Evolutionary conservation across 2,888 invertebrate species (phyloP), one percentile per base, ranked within the genome.

Genomic region (Brachypterus glaber): DNA sequence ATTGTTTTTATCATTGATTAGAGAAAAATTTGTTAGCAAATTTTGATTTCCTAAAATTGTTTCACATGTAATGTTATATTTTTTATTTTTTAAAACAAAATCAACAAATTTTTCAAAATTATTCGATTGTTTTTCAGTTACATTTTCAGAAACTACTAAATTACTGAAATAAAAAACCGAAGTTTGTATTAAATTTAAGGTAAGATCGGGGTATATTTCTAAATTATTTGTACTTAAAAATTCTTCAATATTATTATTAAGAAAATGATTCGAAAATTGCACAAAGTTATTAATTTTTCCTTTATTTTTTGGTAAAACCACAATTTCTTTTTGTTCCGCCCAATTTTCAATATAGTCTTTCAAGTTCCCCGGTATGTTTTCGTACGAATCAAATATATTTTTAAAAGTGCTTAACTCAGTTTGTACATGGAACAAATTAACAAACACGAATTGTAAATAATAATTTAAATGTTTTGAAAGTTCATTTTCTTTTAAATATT

Each of bases 381-480:
- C 67, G 62, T 30, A 72, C 63, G 31, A n/a, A n/a, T n/a, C n/a
- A n/a, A n/a, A n/a, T n/a, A 76, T 55, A 18, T 67, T 55, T 45
- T 69, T 66, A 2, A 77, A 69, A 37, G 70, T 51, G 33, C 68
- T 66, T 1, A 72, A 69, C 2, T 68, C 66, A 44, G 71, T 72
- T 62, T 78, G 79, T 37, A 64, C 67, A 53, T 80, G 78, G 16
- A 79, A 64, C 46, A 77, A 67, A 59, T 76, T 72, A n/a, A 70
- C 54, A 7, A 69, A 44, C 25, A 69, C 67, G 25, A 62, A 55
- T 44, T 67, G 64, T 7, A 69, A 46, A 46, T 71, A 76, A 48
- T 58, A 59, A 46, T 62, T 57, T 49, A 43, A 64, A 55, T 24
- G 35, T 42, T 50, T 56, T 3, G 16, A 57, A 43, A 12, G 45